phyloP scores from a whole-genome alignment of 92 coral and sea anemone genomes.

The Umimayanthus chanpuru region DNA sequence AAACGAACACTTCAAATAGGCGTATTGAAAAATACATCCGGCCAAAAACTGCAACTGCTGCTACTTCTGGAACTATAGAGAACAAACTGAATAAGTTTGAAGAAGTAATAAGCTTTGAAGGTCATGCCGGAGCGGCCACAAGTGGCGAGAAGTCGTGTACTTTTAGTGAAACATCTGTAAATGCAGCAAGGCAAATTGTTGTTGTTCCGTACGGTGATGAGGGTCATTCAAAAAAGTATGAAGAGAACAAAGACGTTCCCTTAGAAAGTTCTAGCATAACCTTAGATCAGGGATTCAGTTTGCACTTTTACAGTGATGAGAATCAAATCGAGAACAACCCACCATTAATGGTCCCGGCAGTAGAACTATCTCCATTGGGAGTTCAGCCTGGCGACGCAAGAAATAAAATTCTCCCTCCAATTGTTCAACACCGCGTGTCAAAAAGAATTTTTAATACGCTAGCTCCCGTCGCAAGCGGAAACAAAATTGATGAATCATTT shows the following conservation, averaged over 20 bases:
- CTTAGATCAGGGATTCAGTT: background rate
- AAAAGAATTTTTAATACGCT: constrained; percentile 8
- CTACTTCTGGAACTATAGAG: background rate
- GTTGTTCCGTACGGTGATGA: background rate
- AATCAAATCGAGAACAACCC: background rate
- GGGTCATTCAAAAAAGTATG: background rate
- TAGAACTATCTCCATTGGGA: background rate
- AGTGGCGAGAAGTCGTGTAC: background rate
- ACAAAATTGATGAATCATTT: background rate
- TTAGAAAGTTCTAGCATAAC: background rate
- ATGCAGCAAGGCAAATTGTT: background rate
- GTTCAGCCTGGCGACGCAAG: background rate
- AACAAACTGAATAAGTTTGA: background rate
- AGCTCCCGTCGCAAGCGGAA: background rate
- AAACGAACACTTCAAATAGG: background rate
- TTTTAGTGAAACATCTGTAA: background rate
- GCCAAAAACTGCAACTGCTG: background rate
- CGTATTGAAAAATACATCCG: constrained; percentile 4
- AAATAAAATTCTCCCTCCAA: constrained; percentile 9
- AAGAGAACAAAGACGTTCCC: background rate
- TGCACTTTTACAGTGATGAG: background rate
- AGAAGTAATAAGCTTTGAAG: background rate
- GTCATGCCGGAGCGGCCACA: background rate
- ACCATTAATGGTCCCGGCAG: background rate
- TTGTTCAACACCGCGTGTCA: constrained; percentile 6